These are phyloP conservation scores for Lepus timidus DNA, from an alignment of 2,113 vertebrate species.

Conservation along the genomic window DNA sequence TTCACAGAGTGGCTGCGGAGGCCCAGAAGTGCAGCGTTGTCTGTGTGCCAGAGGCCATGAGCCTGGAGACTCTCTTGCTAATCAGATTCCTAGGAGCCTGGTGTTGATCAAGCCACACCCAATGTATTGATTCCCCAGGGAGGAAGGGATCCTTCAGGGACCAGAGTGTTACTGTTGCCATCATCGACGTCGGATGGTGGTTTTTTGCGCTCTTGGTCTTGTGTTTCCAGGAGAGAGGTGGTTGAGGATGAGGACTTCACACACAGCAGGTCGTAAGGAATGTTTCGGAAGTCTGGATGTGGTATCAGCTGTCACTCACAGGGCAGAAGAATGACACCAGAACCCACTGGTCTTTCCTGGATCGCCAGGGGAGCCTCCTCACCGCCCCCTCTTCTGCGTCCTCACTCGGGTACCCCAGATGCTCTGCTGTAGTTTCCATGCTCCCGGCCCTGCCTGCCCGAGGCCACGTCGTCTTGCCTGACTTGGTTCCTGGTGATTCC, in stretches of 20 bases:
- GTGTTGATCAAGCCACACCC: background rate
- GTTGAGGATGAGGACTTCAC: background rate
- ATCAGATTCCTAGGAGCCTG: background rate
- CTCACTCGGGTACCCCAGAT: too few species aligned
- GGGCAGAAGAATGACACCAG: background rate
- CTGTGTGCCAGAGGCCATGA: background rate
- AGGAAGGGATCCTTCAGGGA: background rate
- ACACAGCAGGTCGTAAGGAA: background rate
- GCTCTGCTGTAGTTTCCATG: background rate
- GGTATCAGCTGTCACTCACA: fast-evolving
- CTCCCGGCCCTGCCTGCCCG: background rate
- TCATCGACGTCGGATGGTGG: too few species aligned
- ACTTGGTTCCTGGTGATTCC: background rate
- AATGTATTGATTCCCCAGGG: background rate
- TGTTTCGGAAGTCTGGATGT: background rate
- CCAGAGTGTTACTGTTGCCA: background rate
- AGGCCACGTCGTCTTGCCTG: background rate
- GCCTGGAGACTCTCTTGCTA: background rate
- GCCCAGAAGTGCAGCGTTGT: background rate
- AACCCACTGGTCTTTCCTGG: background rate
- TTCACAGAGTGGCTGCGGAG: background rate
- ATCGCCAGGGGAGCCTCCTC: background rate
- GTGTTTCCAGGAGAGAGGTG: background rate
- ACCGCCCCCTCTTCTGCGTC: too few species aligned
- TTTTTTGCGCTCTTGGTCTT: background rate